phyloP scores from a whole-genome alignment of 2,113 vertebrate genomes.

The Eudyptes chrysolophus region DNA sequence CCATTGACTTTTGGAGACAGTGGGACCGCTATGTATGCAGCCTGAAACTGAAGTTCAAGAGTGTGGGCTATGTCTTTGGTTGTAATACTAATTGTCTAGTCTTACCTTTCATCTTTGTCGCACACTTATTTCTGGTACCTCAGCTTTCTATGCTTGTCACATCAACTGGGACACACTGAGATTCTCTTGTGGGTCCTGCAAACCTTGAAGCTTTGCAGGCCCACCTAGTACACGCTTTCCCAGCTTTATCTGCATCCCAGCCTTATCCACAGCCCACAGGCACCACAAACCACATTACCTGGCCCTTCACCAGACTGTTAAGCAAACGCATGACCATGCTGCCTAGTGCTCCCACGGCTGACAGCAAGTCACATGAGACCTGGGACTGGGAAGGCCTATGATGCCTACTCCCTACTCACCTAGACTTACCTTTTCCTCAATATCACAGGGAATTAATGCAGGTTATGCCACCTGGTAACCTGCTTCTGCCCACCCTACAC shows the following conservation, averaged over 20 bases:
- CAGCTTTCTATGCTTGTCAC: background rate
- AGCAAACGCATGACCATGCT: background rate
- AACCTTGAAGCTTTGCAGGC: background rate
- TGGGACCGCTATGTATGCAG: background rate
- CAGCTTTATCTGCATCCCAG: background rate
- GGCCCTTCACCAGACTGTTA: background rate
- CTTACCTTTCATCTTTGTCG: background rate
- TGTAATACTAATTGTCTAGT: background rate
- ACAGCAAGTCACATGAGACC: background rate
- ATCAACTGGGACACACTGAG: background rate
- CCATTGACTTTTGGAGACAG: background rate
- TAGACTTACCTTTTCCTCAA: background rate
- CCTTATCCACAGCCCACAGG: background rate
- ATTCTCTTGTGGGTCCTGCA: background rate
- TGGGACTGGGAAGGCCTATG: background rate
- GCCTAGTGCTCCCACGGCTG: background rate
- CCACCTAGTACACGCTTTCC: background rate
- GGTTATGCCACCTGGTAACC: background rate
- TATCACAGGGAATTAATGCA: background rate
- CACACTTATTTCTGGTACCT: background rate
- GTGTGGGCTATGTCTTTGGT: background rate
- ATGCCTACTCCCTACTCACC: background rate
- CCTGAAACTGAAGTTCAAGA: background rate
- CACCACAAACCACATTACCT: background rate
- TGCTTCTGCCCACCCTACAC: background rate